Conservation (phyloP, 2,888 invertebrate genomes). For the Drosophila quinaria region DNA sequence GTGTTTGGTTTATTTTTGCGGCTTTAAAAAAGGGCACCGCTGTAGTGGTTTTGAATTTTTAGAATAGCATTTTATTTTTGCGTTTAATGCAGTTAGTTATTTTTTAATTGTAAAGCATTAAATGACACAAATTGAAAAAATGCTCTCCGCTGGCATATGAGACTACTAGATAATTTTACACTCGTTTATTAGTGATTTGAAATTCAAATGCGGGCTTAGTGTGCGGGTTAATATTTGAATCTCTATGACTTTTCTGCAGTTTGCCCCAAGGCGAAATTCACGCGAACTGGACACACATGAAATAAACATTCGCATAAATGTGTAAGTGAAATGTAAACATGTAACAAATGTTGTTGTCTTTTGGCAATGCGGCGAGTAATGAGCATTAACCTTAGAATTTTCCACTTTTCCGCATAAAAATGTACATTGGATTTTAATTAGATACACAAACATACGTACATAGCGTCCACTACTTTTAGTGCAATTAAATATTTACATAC, state of each 20-base stretch:
- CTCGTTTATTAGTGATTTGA: neutral
- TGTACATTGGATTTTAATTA: neutral
- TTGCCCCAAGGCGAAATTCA: neutral
- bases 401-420: neutral
- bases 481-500: neutral
- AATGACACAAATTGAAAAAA: conserved; percentile 10
- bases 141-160: neutral
- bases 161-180: neutral
- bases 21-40: neutral
- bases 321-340: neutral
- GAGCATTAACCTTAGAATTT: neutral
- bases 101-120: neutral
- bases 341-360: neutral
- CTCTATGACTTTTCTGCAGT: neutral
- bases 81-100: neutral
- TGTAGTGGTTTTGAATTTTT: conserved; percentile 2
- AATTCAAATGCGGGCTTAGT: neutral
- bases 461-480: neutral
- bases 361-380: neutral
- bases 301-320: neutral
- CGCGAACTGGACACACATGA: neutral
- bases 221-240: neutral
- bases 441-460: neutral
- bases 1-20: neutral
- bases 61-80: neutral